phyloP scores from a whole-genome alignment of 2,888 invertebrate species.

The Cataglyphis albicans region DNA sequence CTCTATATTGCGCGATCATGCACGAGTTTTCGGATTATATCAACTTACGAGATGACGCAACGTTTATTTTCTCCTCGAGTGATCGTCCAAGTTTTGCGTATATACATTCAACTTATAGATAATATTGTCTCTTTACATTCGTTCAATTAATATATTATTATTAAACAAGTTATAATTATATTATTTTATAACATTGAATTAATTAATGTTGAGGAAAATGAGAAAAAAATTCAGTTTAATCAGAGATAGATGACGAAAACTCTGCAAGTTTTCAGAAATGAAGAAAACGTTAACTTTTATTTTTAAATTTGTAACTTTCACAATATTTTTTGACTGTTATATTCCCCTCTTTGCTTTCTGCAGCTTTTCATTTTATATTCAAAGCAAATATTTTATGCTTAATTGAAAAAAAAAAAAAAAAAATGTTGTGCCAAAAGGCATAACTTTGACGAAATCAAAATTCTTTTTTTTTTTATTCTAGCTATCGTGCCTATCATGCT shows the following conservation, averaged over 20 bases:
- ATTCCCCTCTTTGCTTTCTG: neutral
- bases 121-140: neutral
- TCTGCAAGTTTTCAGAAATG: conserved; percentile 1
- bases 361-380: conserved; percentile 12
- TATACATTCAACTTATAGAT: neutral
- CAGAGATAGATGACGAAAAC: neutral
- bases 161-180: neutral
- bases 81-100: neutral
- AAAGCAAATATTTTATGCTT: conserved; percentile 24
- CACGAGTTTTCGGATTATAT: conserved; percentile 69
- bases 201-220: neutral
- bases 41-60: conserved; percentile 5
- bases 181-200: neutral
- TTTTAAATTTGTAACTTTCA: neutral
- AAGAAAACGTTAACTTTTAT: neutral
- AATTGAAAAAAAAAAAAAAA: conserved; percentile 4
- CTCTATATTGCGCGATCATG: conserved; percentile 60
- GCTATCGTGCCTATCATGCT: neutral
- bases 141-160: conserved; percentile 12
- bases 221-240: neutral
- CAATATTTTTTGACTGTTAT: conserved; percentile 21
- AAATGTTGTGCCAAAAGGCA: neutral
- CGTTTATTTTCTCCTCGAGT: neutral
- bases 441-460: conserved; percentile 30
- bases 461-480: conserved; percentile 7